A percentile compares a stretch with the other conserved stretches of the same genome.
Evolutionary conservation across 2,113 vertebrate species (phyloP).

Genomic region (Chionomys nivalis): DNA sequence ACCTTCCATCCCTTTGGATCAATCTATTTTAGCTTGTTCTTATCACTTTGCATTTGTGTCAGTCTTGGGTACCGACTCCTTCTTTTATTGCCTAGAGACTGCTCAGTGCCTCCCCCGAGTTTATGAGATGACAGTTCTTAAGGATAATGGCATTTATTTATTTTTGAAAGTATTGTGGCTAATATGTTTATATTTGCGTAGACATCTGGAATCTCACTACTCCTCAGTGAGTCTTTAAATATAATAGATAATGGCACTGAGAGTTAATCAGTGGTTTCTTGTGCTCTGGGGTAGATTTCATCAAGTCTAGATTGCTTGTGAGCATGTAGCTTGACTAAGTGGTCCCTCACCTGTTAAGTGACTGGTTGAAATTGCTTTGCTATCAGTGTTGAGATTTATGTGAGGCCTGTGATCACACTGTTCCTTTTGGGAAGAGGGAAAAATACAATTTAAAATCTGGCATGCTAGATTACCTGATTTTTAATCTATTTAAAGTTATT

Average conservation of each 20-base stretch:
- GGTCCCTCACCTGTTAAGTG: slow-evolving; percentile 2
- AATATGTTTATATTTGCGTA: slow-evolving; percentile 26
- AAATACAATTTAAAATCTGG: slow-evolving; percentile 35
- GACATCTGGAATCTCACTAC: not conserved
- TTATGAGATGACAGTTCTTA: not conserved
- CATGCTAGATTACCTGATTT: not conserved
- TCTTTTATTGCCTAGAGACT: slow-evolving; percentile 9
- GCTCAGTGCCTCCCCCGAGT: not conserved
- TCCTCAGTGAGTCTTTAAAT: slow-evolving; percentile 53
- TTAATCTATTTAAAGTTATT: not conserved
- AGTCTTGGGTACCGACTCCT: not conserved
- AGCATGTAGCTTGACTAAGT: slow-evolving; percentile 19
- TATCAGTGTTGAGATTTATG: slow-evolving; percentile 21
- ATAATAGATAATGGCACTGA: slow-evolving; percentile 35
- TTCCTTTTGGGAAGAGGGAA: slow-evolving; percentile 12
- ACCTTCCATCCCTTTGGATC: not conserved
- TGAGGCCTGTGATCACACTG: not conserved
- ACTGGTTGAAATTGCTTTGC: slow-evolving; percentile 1
- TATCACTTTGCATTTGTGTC: not conserved
- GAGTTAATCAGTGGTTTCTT: slow-evolving; percentile 45
- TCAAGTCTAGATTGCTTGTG: slow-evolving; percentile 24
- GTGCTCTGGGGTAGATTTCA: slow-evolving; percentile 16
- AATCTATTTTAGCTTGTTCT: not conserved
- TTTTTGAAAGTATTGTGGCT: slow-evolving; percentile 28
- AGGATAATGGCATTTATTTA: not conserved